These are phyloP conservation scores for Heteronetta atricapilla DNA, from an alignment of 2,113 vertebrate species.

Conservation along the genomic window DNA sequence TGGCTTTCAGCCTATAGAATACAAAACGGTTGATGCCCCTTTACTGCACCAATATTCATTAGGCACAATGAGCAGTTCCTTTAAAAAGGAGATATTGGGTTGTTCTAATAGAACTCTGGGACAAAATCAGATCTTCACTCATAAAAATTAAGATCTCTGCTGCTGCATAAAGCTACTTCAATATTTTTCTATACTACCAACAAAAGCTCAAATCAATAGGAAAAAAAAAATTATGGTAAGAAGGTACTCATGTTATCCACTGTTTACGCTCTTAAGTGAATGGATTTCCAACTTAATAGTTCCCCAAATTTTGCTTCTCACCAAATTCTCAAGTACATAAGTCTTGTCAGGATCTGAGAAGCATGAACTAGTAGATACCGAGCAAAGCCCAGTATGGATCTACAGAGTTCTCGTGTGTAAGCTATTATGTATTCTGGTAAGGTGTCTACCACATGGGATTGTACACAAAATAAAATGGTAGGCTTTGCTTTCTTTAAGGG, in stretches of 20 bases:
- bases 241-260: not conserved
- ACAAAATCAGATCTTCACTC: not conserved
- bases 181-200: not conserved
- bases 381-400: too few relatives aligned
- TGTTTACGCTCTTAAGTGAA: not conserved
- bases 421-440: too few relatives aligned
- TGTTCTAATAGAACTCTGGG: not conserved
- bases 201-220: not conserved
- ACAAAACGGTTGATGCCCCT: not conserved
- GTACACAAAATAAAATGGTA: too few relatives aligned
- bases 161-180: not conserved
- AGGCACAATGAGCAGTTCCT: not conserved
- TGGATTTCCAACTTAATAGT: too few relatives aligned
- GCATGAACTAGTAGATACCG: too few relatives aligned
- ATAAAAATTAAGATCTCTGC: not conserved
- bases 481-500: too few relatives aligned
- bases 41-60: not conserved
- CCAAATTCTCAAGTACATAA: too few relatives aligned
- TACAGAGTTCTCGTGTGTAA: too few relatives aligned
- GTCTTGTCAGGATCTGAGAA: too few relatives aligned
- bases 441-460: too few relatives aligned
- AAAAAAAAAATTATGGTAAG: not conserved
- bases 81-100: not conserved
- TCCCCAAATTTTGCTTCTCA: too few relatives aligned
- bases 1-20: not conserved